Base-by-base conservation (phyloP, 2,888 invertebrate genomes). In the Lasius fuliginosus region DNA sequence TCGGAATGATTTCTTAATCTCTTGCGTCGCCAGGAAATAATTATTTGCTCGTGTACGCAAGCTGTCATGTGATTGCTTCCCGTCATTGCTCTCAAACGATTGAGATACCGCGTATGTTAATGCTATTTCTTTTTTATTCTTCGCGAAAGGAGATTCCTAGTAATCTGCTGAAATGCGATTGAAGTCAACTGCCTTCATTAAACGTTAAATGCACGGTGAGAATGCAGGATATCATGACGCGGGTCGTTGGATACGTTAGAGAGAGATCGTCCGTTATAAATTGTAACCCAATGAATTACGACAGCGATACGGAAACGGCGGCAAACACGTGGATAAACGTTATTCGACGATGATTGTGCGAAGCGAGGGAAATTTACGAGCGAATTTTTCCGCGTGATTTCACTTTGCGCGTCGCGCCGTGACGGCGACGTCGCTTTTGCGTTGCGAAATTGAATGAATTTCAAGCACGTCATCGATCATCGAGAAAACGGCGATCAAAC, bases 1-100 rank as follows among this genome's bases (percentile, higher is more conserved):
- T 36, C 73, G 46, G 46, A 60, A 73, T 49, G 79, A 81, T 81
- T 81, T 73, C 73, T 81, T 71, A 71, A 81, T 81, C 46, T 46
- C 12, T 46, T 36, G n/a, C 71, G n/a, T 79, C 71, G 60, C 33
- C 79, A 60, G 73, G 73, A 81, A 81, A 79, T 60, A 60, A 81
- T 71, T 56, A 73, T 36, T 73, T 36, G 58, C 60, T 33, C 3
- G 58, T n/a, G 56, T 30, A 56, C 56, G 30, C 23, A 60, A 33
- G 79, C 46, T 60, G 79, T 60, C 71, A 56, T 33, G 46, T 60
- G 58, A 46, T 33, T 4, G 79, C 58, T 71, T 81, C 60, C 73
- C n/a, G 69, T 53, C 30, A 49, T 36, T 76, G 68, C 76, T 77
- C 36, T 67, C 76, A 23, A 76, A 68, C 27, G 12, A 27, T 53